A percentile compares a stretch with the other conserved stretches of the same genome.
Evolutionary conservation across 1,140 invertebrate species (phyloP).

Genomic region (Lithobius niger): DNA sequence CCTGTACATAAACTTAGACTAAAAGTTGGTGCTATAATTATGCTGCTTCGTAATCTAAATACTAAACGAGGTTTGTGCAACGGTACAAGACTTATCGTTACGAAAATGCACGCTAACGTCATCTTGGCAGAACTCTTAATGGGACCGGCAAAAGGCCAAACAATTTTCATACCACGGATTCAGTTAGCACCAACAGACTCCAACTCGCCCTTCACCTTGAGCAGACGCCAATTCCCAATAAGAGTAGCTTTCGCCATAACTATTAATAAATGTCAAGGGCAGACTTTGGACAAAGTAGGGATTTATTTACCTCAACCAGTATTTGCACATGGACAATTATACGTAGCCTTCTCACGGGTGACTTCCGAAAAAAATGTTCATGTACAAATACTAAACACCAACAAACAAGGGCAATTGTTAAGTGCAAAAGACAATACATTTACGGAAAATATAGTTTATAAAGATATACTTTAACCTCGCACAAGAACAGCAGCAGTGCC

Average conservation of each 20-base stretch:
- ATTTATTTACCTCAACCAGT: conserved; percentile 10
- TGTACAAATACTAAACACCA: too few species aligned
- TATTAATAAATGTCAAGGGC: conserved; percentile 19
- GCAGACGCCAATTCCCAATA: conserved; percentile 17
- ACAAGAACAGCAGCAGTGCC: too few species aligned
- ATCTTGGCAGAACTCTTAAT: conserved; percentile 3
- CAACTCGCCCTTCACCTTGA: conserved; percentile 13
- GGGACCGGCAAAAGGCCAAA: background rate
- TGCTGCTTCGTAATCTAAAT: background rate
- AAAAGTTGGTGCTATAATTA: background rate
- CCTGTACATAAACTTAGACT: background rate
- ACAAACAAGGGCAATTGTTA: too few species aligned
- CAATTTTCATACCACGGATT: conserved; percentile 16
- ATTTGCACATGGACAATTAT: conserved; percentile 25
- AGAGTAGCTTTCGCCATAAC: conserved; percentile 13
- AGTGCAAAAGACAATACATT: too few species aligned
- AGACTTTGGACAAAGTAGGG: conserved; percentile 15
- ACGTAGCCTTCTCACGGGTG: background rate
- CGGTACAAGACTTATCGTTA: conserved; percentile 12
- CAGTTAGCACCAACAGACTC: conserved; percentile 10
- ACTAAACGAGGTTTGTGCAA: conserved; percentile 9
- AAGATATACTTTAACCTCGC: too few species aligned
- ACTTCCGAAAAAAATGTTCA: background rate
- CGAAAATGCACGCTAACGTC: background rate
- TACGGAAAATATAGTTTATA: too few species aligned